A percentile compares a stretch with the other conserved stretches of the same genome.
Evolutionary conservation across 2,113 vertebrate species (phyloP).

Genomic region (Macquaria australasica): DNA sequence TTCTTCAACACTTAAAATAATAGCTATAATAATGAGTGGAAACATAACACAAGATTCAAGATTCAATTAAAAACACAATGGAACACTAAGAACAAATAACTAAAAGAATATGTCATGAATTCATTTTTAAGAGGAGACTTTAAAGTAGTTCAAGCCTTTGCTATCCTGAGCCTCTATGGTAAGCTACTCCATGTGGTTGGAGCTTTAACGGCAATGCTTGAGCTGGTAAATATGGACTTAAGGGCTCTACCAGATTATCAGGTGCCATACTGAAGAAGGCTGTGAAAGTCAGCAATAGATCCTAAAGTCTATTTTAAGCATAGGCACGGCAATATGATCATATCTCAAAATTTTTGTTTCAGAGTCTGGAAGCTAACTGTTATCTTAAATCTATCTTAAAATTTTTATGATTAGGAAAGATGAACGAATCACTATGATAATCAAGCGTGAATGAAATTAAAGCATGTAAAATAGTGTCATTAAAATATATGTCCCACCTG

Average conservation of each 20-base stretch:
- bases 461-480: neutral
- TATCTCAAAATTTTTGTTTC: neutral
- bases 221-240: constrained; percentile 10
- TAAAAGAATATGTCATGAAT: neutral
- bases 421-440: neutral
- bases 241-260: constrained; percentile 2
- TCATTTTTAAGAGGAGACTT: neutral
- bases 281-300: constrained; percentile 2
- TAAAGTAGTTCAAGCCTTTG: neutral
- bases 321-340: neutral
- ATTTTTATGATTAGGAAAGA: constrained; percentile 7
- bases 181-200: neutral
- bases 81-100: constrained; percentile 1
- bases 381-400: neutral
- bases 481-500: too few relatives aligned
- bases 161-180: neutral
- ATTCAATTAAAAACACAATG: constrained; percentile 7
- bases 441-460: neutral
- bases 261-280: neutral
- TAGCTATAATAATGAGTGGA: constrained; percentile 1
- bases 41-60: neutral
- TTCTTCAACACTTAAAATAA: constrained; percentile 14
- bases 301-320: neutral
- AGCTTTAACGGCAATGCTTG: neutral
- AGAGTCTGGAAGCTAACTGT: neutral